Evolutionary conservation across 2,888 invertebrate genomes (phyloP), one percentile per base, ranked within the genome.

Genomic region (Artemia sinica): DNA sequence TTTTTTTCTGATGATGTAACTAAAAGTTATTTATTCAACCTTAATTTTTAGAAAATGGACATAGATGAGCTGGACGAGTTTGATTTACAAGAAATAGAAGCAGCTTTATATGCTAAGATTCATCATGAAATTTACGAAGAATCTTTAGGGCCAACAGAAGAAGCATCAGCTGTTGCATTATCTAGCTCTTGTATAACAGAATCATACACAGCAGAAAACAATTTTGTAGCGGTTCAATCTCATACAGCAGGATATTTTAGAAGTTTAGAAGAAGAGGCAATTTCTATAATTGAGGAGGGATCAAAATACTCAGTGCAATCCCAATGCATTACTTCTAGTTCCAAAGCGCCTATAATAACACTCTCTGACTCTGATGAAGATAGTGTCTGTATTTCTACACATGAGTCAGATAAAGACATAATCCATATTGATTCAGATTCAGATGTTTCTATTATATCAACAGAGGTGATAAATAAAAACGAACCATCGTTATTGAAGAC

Each of bases 81-180:
- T 10, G 58, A 58, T 58, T 18, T 58, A 18, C 58, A 58, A 14
- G 58, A 58, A 18, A 58, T 58, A 58, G 58, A 58, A 18, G 58
- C 58, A 14, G 58, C 58, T 9, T 18, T 58, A 8, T 58, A 58
- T 58, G 58, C 58, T n/a, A 58, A 58, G 58, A 58, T 58, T 18
- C 58, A 58, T 18, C 58, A 58, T 58, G 58, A 58, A 58, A 18
- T 58, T 9, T 58, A 58, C 10, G 18, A 58, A 14, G 58, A 58
- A 58, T n/a, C 8, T 14, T n/a, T 8, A 58, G 14, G 8, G 8
- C n/a, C n/a, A 58, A 58, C n/a, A 18, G 58, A 1, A 8, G 58
- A 58, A 9, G 14, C 8, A 14, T 58, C 58, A 58, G 0, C 58
- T 8, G 7, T 8, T 58, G 18, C n/a, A 8, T 14, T 58, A 58